Percentiles rank a stretch among this genome's conserved stretches.
These are phyloP conservation scores for Baccha elongata DNA, from an alignment of 2,888 invertebrate genomes.

Conservation along the genomic window DNA sequence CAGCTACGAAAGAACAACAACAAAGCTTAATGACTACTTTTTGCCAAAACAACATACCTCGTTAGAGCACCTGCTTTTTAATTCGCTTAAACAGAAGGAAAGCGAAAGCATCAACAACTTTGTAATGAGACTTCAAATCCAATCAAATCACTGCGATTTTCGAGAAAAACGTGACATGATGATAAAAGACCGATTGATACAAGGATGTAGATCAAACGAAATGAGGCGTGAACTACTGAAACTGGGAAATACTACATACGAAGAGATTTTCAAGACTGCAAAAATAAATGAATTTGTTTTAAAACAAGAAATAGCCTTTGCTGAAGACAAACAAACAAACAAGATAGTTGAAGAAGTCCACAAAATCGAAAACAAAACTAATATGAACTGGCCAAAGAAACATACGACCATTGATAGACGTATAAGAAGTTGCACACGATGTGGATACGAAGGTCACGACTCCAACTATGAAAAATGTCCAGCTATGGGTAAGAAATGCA, in stretches of 20 bases:
- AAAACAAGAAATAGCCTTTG: constrained; percentile 19
- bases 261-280: background rate
- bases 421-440: constrained; percentile 3
- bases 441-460: constrained; percentile 4
- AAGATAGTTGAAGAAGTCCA: constrained; percentile 2
- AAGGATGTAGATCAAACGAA: constrained; percentile 5
- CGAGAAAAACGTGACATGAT: constrained; percentile 1
- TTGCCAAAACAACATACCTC: constrained; percentile 18
- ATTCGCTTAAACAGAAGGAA: constrained; percentile 8
- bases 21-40: too few relatives aligned
- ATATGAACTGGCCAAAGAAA: constrained; percentile 5
- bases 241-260: constrained; percentile 1
- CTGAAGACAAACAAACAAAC: constrained; percentile 10
- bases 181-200: constrained; percentile 5
- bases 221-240: constrained; percentile 2
- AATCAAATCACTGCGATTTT: background rate
- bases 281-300: constrained; percentile 4
- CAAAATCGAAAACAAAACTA: constrained; percentile 2
- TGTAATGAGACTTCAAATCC: constrained; percentile 1
- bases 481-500: constrained; percentile 12
- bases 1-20: constrained; percentile 5
- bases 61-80: constrained; percentile 1
- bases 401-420: constrained; percentile 1
- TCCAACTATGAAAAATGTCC: background rate
- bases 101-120: background rate